Percentiles rank a stretch among this genome's conserved stretches.
These are phyloP conservation scores for Agriopis marginaria DNA, from an alignment of 2,888 invertebrate species.

Conservation along the genomic window DNA sequence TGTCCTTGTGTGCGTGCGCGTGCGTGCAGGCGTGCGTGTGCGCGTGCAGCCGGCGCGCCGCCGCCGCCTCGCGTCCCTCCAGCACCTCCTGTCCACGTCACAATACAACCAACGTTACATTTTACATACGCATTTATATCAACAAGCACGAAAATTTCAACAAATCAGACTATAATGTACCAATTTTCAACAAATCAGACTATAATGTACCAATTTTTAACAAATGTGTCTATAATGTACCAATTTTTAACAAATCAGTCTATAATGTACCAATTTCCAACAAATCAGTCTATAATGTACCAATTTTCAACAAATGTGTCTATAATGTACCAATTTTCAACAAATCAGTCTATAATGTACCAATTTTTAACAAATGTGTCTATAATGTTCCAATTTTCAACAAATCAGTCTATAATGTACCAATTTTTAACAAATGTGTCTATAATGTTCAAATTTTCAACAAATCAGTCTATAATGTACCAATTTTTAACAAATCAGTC, in stretches of 20 bases:
- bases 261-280: not conserved
- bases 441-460: too few relatives aligned
- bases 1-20: slow-evolving; percentile 8
- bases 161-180: not conserved
- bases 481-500: too few relatives aligned
- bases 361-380: too few relatives aligned
- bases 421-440: too few relatives aligned
- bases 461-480: not conserved
- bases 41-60: slow-evolving; percentile 41
- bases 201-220: not conserved
- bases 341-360: not conserved
- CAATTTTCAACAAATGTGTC: too few relatives aligned
- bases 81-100: slow-evolving; percentile 57
- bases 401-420: not conserved
- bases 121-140: too few relatives aligned
- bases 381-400: too few relatives aligned
- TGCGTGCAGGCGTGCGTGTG: slow-evolving; percentile 29
- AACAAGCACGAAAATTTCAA: too few relatives aligned
- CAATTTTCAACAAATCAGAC: not conserved
- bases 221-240: too few relatives aligned
- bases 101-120: not conserved
- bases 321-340: too few relatives aligned
- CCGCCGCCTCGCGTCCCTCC: slow-evolving; percentile 57
- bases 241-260: not conserved
- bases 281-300: not conserved